These are phyloP conservation scores for Platycheirus albimanus DNA, from an alignment of 2,888 invertebrate genomes.

Conservation along the genomic window DNA sequence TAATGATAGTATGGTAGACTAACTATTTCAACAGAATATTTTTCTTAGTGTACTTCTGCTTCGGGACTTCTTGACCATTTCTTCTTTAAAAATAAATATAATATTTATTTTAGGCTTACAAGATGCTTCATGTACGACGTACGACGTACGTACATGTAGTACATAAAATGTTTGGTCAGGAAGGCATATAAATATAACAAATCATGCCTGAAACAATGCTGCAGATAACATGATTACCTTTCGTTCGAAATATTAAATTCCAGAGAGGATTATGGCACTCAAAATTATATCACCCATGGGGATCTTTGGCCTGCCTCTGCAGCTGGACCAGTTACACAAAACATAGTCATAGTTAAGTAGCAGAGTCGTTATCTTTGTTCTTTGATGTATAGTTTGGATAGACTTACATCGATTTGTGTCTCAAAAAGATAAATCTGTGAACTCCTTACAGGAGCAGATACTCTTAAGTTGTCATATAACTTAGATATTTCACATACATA, in stretches of 20 bases:
- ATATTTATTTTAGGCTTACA: too few species aligned
- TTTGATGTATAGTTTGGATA: background rate
- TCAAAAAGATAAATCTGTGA: background rate
- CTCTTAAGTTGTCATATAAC: too few species aligned
- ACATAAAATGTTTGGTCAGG: slow-evolving; percentile 25
- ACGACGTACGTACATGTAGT: too few species aligned
- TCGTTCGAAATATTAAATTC: slow-evolving; percentile 31
- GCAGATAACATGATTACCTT: slow-evolving; percentile 53
- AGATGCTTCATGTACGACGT: too few species aligned
- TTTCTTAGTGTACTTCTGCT: too few species aligned
- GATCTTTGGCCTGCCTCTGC: background rate
- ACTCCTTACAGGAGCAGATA: background rate
- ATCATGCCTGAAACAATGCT: slow-evolving; percentile 49
- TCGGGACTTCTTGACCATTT: too few species aligned
- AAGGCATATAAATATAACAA: slow-evolving; percentile 45
- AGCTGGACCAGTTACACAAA: slow-evolving; percentile 14
- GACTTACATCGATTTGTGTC: background rate
- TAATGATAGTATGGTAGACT: too few species aligned
- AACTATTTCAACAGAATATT: too few species aligned
- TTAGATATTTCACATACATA: background rate
- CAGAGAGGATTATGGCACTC: slow-evolving; percentile 34
- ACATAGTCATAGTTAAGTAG: background rate
- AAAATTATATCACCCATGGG: slow-evolving; percentile 26
- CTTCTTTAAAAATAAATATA: too few species aligned
- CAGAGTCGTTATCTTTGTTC: slow-evolving; percentile 17